Base-by-base conservation (phyloP, 2,888 invertebrate genomes). In the Scaeva pyrastri region DNA sequence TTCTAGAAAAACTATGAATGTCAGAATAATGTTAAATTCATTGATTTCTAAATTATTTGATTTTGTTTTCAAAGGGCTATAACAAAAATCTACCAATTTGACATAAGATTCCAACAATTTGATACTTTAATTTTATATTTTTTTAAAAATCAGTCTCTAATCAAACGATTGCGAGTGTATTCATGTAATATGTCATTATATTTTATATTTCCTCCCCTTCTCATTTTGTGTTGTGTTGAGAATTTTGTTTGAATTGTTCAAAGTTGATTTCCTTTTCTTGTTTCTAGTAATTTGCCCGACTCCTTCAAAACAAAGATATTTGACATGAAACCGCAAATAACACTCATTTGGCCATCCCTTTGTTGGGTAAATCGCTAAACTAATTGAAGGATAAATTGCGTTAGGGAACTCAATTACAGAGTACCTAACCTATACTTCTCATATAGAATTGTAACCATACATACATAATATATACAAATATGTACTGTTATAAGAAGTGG, bases 211-310 rank as follows among this genome's bases (percentile, higher is more conserved):
- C 50, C 55, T 41, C 1, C n/a, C 5, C 12, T 23, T 26, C 8
- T 26, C 23, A 2, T 16, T 16, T 1, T 50, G n/a, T 60, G 19
- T 1, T 43, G 6, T 43, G 39, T 23, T 52, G 0, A 52, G 68
- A 55, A 70, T 73, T 31, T 58, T 78, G 74, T 84, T 83, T 72
- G 73, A 36, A 68, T 73, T 64, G 74, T 52, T 14, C 71, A 64
- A 41, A 41, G 64, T 76, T 75, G 76, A 76, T 82, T 84, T 83
- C 78, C 70, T 78, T 78, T 83, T 83, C 83, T 83, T 74, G 78
- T 83, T n/a, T 78, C 60, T 48, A 31, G 26, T 75, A 74, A 79
- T 84, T 84, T 79, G 41, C 19, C 41, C 58, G 23, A 45, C 43
- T 60, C 7, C 74, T 26, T 26, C 0, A 52, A 3, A 11, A 39